Conservation (phyloP, 2,113 vertebrate species). For the Ahaetulla prasina region DNA sequence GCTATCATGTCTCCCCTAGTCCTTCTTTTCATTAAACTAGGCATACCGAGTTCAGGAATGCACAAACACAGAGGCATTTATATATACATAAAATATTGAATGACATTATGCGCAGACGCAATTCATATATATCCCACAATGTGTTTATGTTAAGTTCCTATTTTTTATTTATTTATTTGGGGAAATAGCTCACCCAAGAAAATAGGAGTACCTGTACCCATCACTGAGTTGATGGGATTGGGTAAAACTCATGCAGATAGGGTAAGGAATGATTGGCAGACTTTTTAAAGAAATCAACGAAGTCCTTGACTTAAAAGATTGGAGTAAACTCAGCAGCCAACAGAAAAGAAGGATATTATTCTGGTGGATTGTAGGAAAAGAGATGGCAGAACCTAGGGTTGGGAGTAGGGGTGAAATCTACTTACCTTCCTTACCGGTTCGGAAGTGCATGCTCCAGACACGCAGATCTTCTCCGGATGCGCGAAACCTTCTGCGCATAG, state of each 20-base stretch:
- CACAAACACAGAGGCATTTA: neutral
- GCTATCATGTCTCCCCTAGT: too few relatives aligned
- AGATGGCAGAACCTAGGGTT: too few relatives aligned
- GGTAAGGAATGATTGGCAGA: neutral
- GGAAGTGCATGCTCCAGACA: too few relatives aligned
- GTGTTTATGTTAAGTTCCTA: neutral
- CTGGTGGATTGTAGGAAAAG: too few relatives aligned
- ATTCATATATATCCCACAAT: neutral
- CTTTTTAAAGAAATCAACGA: neutral
- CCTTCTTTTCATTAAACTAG: too few relatives aligned
- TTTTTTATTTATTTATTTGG: neutral
- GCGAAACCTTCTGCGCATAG: too few relatives aligned
- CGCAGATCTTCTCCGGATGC: too few relatives aligned
- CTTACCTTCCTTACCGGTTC: too few relatives aligned
- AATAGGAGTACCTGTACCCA: neutral
- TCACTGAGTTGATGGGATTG: neutral
- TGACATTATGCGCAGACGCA: neutral
- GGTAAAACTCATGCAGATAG: neutral
- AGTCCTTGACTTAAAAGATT: neutral
- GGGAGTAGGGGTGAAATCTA: too few relatives aligned
- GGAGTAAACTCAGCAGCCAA: too few relatives aligned
- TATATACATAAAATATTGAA: neutral
- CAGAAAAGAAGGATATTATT: too few relatives aligned
- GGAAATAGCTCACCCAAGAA: neutral
- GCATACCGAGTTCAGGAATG: too few relatives aligned